Evolutionary conservation across 2,113 vertebrate species (phyloP).

Genomic region (Motacilla alba): DNA sequence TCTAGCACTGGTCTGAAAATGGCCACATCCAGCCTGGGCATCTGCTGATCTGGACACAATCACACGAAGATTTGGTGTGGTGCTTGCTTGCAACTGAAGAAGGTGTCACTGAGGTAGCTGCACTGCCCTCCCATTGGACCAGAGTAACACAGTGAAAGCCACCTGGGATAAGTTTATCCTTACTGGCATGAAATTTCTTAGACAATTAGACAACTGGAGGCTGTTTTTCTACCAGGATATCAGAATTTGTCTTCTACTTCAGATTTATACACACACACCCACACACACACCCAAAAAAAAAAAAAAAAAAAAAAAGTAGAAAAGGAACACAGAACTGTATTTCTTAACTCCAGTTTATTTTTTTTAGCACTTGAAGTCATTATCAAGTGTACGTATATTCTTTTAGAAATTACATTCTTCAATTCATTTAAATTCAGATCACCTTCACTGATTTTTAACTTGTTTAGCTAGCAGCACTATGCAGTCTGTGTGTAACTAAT

Average conservation of each 20-base stretch:
- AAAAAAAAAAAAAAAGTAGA: neutral
- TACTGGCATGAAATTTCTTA: neutral
- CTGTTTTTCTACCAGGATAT: neutral
- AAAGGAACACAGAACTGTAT: neutral
- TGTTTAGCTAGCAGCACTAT: neutral
- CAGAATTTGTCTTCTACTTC: neutral
- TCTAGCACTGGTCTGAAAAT: neutral
- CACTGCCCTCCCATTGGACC: neutral
- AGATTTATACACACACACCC: neutral
- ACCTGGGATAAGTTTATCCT: neutral
- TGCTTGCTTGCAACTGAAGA: neutral
- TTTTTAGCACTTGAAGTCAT: neutral
- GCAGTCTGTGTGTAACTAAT: neutral
- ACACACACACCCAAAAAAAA: no score
- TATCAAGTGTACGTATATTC: neutral
- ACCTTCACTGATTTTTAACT: neutral
- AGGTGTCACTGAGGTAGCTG: neutral
- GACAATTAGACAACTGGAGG: neutral
- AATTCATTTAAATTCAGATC: neutral
- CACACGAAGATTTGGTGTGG: neutral
- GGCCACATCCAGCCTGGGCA: neutral
- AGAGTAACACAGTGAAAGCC: neutral
- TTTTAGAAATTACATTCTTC: neutral
- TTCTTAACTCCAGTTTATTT: neutral
- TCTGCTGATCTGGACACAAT: neutral